Evolutionary conservation across 2,113 vertebrate species (phyloP).

Genomic region (Columba livia): DNA sequence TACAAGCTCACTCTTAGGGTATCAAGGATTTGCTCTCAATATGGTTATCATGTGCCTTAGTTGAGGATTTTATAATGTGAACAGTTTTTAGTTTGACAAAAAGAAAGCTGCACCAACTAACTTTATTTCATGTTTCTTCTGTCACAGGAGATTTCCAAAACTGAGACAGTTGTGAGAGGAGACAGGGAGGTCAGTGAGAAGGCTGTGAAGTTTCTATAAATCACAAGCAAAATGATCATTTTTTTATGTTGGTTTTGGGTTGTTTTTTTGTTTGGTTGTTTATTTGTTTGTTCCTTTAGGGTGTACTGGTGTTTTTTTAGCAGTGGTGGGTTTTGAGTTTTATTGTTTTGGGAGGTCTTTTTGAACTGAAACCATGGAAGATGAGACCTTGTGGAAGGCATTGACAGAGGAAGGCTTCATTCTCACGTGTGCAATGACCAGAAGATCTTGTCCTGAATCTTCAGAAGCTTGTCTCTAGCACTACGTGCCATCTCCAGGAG

Average conservation of each 20-base stretch:
- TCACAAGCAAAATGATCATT: not conserved
- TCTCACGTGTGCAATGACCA: fast-evolving
- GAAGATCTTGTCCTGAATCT: not conserved
- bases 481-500: not conserved
- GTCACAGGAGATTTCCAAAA: not conserved
- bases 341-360: not conserved
- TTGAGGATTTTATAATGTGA: not conserved
- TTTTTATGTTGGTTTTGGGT: not conserved
- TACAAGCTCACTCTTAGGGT: not conserved
- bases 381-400: not conserved
- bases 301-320: not conserved
- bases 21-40: not conserved
- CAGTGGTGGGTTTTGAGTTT: not conserved
- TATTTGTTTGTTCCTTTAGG: not conserved
- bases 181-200: not conserved
- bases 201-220: not conserved
- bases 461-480: not conserved
- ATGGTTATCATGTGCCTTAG: not conserved
- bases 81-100: not conserved
- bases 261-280: no score
- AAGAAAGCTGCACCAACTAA: not conserved
- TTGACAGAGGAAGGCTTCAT: not conserved
- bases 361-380: not conserved
- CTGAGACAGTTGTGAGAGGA: not conserved
- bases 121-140: not conserved